Conservation (phyloP, 2,113 vertebrate species). For the Carassius gibelio region DNA sequence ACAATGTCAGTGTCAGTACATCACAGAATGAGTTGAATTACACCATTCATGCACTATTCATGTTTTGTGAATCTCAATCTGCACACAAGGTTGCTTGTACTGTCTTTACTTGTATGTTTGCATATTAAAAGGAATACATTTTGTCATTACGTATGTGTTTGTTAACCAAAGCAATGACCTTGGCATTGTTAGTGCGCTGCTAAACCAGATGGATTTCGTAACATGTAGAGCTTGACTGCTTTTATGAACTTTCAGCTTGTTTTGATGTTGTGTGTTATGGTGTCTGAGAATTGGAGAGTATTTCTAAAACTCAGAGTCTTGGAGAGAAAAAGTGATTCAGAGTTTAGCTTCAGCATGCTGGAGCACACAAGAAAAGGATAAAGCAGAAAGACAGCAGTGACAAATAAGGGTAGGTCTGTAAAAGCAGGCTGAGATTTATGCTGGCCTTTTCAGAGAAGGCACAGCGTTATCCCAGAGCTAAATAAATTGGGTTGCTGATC, state of each 20-base stretch:
- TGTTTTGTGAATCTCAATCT: not conserved
- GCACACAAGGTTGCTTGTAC: not conserved
- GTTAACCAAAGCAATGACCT: constrained; percentile 7
- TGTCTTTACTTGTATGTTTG: not conserved
- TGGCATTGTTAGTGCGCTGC: not conserved
- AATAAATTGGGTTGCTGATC: constrained; percentile 73
- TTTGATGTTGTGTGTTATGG: not conserved
- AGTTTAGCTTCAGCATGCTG: not conserved
- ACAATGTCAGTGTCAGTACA: constrained; percentile 4
- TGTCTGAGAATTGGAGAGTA: not conserved
- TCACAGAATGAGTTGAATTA: not conserved
- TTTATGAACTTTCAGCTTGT: not conserved
- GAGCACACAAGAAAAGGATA: constrained; percentile 34
- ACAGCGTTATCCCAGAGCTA: constrained; percentile 69
- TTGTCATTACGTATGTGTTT: not conserved
- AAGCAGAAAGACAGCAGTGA: constrained; percentile 54
- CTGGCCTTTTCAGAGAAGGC: constrained; percentile 69
- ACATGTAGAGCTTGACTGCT: not conserved
- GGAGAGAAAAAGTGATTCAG: not conserved
- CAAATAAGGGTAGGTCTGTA: constrained; percentile 48
- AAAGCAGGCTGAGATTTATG: constrained; percentile 77
- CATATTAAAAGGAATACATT: not conserved
- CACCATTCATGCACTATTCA: not conserved
- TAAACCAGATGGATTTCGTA: not conserved
- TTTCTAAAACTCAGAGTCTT: constrained; percentile 13